Conservation (phyloP, 1,140 invertebrate genomes). For the Drosophila neocordata region DNA sequence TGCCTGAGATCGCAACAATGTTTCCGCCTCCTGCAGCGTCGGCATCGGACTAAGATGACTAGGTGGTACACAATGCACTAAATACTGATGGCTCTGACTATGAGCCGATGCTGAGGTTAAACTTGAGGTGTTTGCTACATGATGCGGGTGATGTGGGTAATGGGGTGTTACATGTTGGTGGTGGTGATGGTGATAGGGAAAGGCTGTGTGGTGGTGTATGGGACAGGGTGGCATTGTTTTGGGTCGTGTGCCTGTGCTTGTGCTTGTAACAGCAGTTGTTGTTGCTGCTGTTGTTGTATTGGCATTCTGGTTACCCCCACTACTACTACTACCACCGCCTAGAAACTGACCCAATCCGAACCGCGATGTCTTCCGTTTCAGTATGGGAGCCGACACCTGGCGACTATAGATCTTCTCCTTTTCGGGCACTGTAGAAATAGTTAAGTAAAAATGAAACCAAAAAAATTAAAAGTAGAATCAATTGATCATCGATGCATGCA, state of each 20-base stretch:
- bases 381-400: constrained; percentile 93
- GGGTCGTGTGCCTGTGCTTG: constrained; percentile 41
- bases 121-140: constrained; percentile 71
- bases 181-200: constrained; percentile 60
- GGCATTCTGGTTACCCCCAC: constrained; percentile 67
- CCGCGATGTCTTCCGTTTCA: constrained; percentile 95
- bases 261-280: constrained; percentile 25
- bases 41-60: constrained; percentile 81
- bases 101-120: constrained; percentile 77
- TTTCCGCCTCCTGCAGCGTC: constrained; percentile 76
- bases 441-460: not conserved
- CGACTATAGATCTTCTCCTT: constrained; percentile 95
- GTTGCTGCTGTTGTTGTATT: constrained; percentile 74
- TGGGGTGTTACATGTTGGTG: constrained; percentile 38
- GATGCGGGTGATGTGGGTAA: constrained; percentile 41
- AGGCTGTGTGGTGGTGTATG: constrained; percentile 63
- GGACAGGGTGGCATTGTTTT: constrained; percentile 67
- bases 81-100: constrained; percentile 82
- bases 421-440: constrained; percentile 84
- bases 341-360: constrained; percentile 95
- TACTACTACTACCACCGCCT: constrained; percentile 82
- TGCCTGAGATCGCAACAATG: constrained; percentile 58
- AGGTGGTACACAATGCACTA: constrained; percentile 80
- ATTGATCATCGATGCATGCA: not conserved
- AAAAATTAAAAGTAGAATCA: not conserved